phyloP scores from a whole-genome alignment of 64 coral and sea anemone species.

The Cladopsammia gracilis region DNA sequence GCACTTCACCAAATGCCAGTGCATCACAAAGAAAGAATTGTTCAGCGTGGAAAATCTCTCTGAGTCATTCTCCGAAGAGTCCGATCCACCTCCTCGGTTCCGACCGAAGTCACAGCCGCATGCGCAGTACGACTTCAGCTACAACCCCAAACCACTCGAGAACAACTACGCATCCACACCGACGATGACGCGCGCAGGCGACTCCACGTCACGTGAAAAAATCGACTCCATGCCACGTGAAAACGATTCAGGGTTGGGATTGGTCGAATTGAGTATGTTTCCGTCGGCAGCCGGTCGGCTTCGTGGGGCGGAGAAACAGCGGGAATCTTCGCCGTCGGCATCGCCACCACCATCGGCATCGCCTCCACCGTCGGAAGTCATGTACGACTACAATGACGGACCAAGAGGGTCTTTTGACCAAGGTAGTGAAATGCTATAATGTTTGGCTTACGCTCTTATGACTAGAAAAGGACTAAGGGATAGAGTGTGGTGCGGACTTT shows the following conservation, averaged over 20 bases:
- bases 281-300: conserved; percentile 30
- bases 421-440: conserved; percentile 36
- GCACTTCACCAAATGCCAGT: conserved; percentile 71
- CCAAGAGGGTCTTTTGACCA: not conserved
- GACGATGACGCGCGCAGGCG: not conserved
- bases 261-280: conserved; percentile 15
- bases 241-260: conserved; percentile 20
- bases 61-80: conserved; percentile 68
- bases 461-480: not conserved
- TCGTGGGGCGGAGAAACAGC: not conserved
- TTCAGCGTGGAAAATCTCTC: conserved; percentile 56
- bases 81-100: not conserved
- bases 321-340: conserved; percentile 5
- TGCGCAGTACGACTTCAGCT: not conserved
- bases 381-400: conserved; percentile 8
- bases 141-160: not conserved
- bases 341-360: conserved; percentile 18
- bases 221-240: not conserved
- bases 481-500: too few relatives aligned
- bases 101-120: not conserved
- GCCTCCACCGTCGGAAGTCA: not conserved
- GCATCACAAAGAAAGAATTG: conserved; percentile 8
- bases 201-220: not conserved
- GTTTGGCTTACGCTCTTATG: too few relatives aligned
- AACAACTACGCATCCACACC: conserved; percentile 12